Conservation (phyloP, 2,113 vertebrate genomes). For the Rhodinocichla rosea region DNA sequence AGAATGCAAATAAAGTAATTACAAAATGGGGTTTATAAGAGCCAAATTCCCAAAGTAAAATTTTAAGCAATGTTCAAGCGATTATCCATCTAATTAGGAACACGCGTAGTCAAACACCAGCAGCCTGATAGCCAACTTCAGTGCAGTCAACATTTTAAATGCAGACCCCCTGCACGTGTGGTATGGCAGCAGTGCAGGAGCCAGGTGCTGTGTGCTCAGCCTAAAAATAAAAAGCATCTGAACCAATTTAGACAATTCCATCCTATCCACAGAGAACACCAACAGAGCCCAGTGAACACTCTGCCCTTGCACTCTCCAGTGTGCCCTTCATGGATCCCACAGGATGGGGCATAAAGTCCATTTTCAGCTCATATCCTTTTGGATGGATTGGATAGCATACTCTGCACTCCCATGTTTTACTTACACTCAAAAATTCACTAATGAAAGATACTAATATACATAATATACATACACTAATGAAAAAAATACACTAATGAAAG, state of each 20-base stretch:
- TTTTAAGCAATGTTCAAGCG: constrained; percentile 64
- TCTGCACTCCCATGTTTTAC: background rate
- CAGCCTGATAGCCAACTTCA: background rate
- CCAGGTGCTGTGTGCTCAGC: background rate
- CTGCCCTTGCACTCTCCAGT: background rate
- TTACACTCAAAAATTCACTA: background rate
- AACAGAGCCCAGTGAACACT: background rate
- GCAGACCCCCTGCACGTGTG: background rate
- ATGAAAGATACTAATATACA: no score
- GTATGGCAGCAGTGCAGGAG: background rate
- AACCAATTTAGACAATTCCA: background rate
- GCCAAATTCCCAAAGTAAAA: constrained; percentile 75
- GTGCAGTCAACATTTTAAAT: background rate
- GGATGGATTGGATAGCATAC: rapidly evolving
- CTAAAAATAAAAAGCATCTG: background rate
- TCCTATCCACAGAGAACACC: background rate
- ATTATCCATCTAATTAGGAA: constrained; percentile 71
- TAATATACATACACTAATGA: no score
- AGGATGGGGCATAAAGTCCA: rapidly evolving
- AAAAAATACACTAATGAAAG: no score
- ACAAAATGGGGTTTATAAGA: constrained; percentile 3
- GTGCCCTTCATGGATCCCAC: background rate
- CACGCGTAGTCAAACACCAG: background rate
- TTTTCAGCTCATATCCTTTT: background rate
- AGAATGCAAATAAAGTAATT: constrained; percentile 71